Evolutionary conservation across 2,113 vertebrate species (phyloP), one percentile per base, ranked within the genome.

Genomic region (Gallinago undulata): DNA sequence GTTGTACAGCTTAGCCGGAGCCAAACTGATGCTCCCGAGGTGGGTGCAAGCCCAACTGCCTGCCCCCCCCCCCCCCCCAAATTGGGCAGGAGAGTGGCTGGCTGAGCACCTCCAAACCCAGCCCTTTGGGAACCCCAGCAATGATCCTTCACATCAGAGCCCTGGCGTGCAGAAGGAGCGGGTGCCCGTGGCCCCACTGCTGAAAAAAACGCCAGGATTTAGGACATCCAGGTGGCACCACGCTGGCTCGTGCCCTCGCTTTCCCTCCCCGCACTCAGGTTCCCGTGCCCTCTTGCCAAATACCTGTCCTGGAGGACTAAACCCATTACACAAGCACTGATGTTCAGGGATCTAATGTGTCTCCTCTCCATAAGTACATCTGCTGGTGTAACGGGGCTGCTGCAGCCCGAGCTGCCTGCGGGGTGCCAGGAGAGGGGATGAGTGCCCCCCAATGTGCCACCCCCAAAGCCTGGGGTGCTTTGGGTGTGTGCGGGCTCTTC

Each of bases 321-420:
- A 75, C 31, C 78, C 50, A 19, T 84, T 84, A 68, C 81, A 91
- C 48, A 81, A 86, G 70, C 6, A 6, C 55, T 73, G 76, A 57
- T 0, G 1, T 60, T 59, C 1, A 4, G 62, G 39, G 17, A 87
- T 43, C 37, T 27, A 31, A 50, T 24, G 23, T 2, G 0, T 67
- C 62, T 89, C 33, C 8, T 68, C 64, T 83, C 83, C 50, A 5
- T 31, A n/a, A 70, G 13, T 83, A 35, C 64, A 7, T 30, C 60
- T 94, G 55, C 45, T 60, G 3, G 0, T 5, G 9, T 5, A 90
- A 57, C 2, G 2, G 39, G 45, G 69, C 5, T 3, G 51, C 77
- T 67, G 67, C 77, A 59, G 73, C 63, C 57, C 0, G 0, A 33
- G 51, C 62, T 78, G 60, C 51, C 81, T 2, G 2, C 1, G 0